A percentile compares a stretch with the other conserved stretches of the same genome.
Evolutionary conservation across 2,888 invertebrate species (phyloP).

Genomic region (Monopis laevigella): DNA sequence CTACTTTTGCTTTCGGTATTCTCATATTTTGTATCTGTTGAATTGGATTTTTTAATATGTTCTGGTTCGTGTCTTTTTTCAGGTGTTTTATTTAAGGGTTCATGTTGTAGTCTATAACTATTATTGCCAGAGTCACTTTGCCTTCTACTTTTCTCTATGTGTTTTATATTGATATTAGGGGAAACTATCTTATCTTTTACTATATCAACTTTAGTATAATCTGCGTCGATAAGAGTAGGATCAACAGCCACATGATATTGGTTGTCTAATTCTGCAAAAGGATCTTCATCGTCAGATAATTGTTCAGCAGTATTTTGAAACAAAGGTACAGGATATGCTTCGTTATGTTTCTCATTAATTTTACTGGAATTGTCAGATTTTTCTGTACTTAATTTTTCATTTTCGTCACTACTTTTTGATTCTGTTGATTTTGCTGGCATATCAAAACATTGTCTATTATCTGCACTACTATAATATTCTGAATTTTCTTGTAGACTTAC

Average conservation of each 20-base stretch:
- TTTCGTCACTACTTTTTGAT: conserved; percentile 20
- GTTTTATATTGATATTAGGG: too few relatives aligned
- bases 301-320: conserved; percentile 38
- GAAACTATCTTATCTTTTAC: not conserved
- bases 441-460: not conserved
- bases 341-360: conserved; percentile 14
- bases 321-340: conserved; percentile 25
- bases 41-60: too few relatives aligned
- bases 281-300: conserved; percentile 48
- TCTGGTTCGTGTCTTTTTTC: too few relatives aligned
- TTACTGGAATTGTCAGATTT: conserved; percentile 11
- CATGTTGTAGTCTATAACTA: too few relatives aligned
- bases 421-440: not conserved
- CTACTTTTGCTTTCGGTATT: too few relatives aligned
- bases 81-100: too few relatives aligned
- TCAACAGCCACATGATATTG: conserved; percentile 62
- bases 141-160: too few relatives aligned
- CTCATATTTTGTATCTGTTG: too few relatives aligned
- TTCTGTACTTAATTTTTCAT: conserved; percentile 23
- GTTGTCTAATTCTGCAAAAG: conserved; percentile 53
- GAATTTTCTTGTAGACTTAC: not conserved
- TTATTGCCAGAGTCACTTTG: not conserved
- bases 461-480: not conserved
- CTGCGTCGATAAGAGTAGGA: conserved; percentile 38
- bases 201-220: not conserved